Evolutionary conservation across 1,140 invertebrate genomes (phyloP), one percentile per base, ranked within the genome.

Genomic region (Thalassaphorura encarpata): DNA sequence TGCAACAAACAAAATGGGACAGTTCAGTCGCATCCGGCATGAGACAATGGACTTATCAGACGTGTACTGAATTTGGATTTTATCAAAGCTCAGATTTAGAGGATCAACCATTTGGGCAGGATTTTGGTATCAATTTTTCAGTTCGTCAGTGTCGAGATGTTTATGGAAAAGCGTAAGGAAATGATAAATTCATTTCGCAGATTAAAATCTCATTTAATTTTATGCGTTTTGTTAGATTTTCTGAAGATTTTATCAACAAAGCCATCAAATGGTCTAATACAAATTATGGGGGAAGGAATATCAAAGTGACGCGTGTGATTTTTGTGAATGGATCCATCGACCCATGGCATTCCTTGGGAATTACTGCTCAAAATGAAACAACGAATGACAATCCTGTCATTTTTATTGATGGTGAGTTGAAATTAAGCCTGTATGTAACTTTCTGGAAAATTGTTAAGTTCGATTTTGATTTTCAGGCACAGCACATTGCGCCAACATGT

Each of bases 301-400:
- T 92, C 21, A 71, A 80, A 33, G 81, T 82, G 0, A 80, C 75
- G 1, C 80, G 85, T 62, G 83, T 93, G 19, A 80, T 93, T 1
- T 92, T 85, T 69, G 83, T 91, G 29, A 91, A 95, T 69, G 92
- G 92, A 49, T 84, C 83, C 1, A 82, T 93, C 46, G 92, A 96
- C 75, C 92, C 91, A 5, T 95, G 92, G 92, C 89, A 94, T 75
- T 84, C 84, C 2, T 45, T 66, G 28, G 61, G 61, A 23, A 56
- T 66, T 26, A 63, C 58, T 2, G 41, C 24, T 26, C 23, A 39
- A 33, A 66, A 40, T 26, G 42, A 56, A 19, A 62, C 61, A 8
- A 41, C 31, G 4, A 23, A 33, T 19, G 63, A 63, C 3, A 63
- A 63, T 50, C 29, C 54, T 6, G 63, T 63, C 1, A 61, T 66